Percentiles rank a stretch among this genome's conserved stretches.
Conservation (phyloP, 2,113 vertebrate genomes). For the Prochilodus magdalenae region DNA sequence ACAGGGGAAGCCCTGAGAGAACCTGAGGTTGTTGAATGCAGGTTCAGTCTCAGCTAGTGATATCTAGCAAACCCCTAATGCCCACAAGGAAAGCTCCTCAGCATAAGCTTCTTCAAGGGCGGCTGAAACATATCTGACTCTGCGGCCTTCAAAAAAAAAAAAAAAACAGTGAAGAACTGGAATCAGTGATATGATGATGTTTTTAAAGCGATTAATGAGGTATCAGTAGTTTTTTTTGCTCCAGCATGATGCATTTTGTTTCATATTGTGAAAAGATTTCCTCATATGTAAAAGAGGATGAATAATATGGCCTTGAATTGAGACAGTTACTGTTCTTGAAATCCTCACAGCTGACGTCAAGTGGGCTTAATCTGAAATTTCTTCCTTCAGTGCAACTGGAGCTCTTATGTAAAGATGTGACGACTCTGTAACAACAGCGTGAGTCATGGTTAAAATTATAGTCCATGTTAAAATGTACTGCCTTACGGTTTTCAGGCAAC, state of each 20-base stretch:
- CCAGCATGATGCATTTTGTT: too few species aligned
- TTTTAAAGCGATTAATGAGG: too few species aligned
- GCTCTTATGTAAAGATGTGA: slow-evolving; percentile 4
- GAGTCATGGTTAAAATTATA: slow-evolving; percentile 18
- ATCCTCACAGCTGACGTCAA: not conserved
- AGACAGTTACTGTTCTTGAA: slow-evolving; percentile 5
- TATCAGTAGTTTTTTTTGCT: too few species aligned
- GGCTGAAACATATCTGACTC: not conserved
- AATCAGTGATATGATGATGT: too few species aligned
- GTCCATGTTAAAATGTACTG: slow-evolving; percentile 18
- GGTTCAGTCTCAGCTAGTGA: not conserved
- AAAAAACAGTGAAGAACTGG: too few species aligned
- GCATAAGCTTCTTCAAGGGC: not conserved
- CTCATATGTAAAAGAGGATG: not conserved
- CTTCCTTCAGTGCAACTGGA: slow-evolving; percentile 6
- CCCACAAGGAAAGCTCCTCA: not conserved
- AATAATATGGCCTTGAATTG: not conserved
- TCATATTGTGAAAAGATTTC: not conserved
- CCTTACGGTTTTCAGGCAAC: slow-evolving; percentile 18
- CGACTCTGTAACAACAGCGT: not conserved
- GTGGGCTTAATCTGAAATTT: not conserved
- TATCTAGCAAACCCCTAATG: not conserved
- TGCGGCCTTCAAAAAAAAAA: not conserved
- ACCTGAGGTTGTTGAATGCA: not conserved
- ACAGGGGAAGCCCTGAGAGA: not conserved